Conservation (phyloP, 2,113 vertebrate species). For the Microcebus griseorufus region DNA sequence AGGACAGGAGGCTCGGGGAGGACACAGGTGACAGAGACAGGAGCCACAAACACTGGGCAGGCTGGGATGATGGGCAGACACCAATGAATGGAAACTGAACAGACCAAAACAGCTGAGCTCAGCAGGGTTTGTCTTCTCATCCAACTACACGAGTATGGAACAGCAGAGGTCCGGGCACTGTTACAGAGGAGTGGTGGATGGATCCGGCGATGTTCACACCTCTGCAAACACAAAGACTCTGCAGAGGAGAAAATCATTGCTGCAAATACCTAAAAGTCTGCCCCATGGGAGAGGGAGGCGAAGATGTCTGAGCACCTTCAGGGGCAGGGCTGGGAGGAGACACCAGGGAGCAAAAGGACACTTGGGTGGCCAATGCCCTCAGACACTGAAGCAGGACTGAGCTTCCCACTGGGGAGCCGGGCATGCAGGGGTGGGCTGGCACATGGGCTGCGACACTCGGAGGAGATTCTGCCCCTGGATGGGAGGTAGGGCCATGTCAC, state of each 20-base stretch:
- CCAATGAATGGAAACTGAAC: background rate
- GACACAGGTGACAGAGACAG: background rate
- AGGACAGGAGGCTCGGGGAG: rapidly evolving
- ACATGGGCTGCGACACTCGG: rapidly evolving
- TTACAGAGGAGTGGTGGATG: background rate
- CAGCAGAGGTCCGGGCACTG: rapidly evolving
- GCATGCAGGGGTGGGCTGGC: background rate
- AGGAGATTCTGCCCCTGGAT: background rate
- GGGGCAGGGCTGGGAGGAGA: background rate
- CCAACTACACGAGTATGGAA: rapidly evolving
- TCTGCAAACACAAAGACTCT: background rate
- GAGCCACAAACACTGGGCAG: background rate
- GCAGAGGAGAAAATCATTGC: background rate
- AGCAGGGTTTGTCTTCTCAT: background rate
- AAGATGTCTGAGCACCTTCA: background rate
- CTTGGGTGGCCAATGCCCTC: background rate
- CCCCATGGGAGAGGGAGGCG: no score
- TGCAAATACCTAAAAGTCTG: background rate
- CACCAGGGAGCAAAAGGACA: background rate
- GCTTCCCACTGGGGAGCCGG: rapidly evolving
- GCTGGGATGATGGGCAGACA: background rate
- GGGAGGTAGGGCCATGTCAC: background rate
- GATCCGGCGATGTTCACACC: background rate
- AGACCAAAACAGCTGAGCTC: background rate
- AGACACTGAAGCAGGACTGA: rapidly evolving